Conservation (phyloP, 2,797 vertebrate genomes). For the Cuniculus paca region DNA sequence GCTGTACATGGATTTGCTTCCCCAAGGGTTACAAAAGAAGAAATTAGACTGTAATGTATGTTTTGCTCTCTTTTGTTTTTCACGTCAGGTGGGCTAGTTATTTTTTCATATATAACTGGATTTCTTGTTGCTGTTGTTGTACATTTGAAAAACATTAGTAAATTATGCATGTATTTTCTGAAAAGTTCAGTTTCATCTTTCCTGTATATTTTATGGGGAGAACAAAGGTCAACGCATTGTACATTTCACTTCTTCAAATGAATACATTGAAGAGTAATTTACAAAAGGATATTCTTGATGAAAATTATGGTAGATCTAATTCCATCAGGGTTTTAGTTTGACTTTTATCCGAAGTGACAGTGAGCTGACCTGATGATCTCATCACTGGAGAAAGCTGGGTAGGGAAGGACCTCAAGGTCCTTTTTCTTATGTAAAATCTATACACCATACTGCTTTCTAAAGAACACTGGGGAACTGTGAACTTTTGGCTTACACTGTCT, state of each 20-base stretch:
- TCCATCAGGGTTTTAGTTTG: constrained; percentile 29
- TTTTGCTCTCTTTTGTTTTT: constrained; percentile 10
- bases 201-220: not conserved
- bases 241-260: constrained; percentile 31
- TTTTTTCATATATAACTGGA: not conserved
- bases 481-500: not conserved
- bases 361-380: constrained; percentile 54
- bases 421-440: not conserved
- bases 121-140: not conserved
- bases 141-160: not conserved
- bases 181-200: not conserved
- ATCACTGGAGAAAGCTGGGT: not conserved
- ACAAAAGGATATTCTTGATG: not conserved
- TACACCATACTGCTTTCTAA: not conserved
- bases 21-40: not conserved
- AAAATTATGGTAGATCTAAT: constrained; percentile 54
- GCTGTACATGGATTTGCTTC: not conserved
- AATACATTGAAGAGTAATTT: constrained; percentile 14
- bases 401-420: not conserved
- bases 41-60: not conserved
- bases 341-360: constrained; percentile 63
- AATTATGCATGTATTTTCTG: not conserved
- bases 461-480: not conserved
- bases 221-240: not conserved
- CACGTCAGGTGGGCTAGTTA: not conserved